A percentile compares a stretch with the other conserved stretches of the same genome.
Conservation (phyloP, 2,888 invertebrate species). For the Athrips mouffetella region DNA sequence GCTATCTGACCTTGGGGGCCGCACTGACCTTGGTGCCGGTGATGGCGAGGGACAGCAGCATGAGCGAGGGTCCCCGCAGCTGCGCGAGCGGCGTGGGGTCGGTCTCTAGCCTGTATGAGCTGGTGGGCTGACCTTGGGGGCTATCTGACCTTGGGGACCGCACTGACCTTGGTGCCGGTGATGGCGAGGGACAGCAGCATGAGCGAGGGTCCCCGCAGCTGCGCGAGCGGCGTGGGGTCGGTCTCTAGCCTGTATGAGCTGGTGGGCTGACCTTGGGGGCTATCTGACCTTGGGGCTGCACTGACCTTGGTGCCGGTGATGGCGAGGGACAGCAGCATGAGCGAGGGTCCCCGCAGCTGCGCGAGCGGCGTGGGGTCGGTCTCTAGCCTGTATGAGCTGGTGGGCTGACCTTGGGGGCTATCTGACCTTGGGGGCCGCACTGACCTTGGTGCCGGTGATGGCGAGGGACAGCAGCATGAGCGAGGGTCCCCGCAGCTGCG, state of each 20-base stretch:
- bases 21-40: slow-evolving; percentile 82
- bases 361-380: slow-evolving; percentile 76
- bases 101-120: slow-evolving; percentile 81
- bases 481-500: too few species aligned
- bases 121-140: slow-evolving; percentile 60
- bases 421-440: too few species aligned
- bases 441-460: too few species aligned
- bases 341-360: slow-evolving; percentile 83
- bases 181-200: slow-evolving; percentile 85
- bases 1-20: too few species aligned
- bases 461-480: too few species aligned
- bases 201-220: slow-evolving; percentile 83
- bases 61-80: slow-evolving; percentile 83
- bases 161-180: slow-evolving; percentile 78
- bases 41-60: slow-evolving; percentile 84
- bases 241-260: not conserved
- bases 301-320: slow-evolving; percentile 82
- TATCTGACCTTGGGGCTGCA: too few species aligned
- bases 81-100: slow-evolving; percentile 78
- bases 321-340: slow-evolving; percentile 84
- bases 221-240: too few species aligned
- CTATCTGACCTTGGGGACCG: too few species aligned
- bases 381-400: too few species aligned
- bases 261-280: not conserved
- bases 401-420: too few species aligned